Conservation (phyloP, 2,113 vertebrate species). For the Tonatia bakeri region DNA sequence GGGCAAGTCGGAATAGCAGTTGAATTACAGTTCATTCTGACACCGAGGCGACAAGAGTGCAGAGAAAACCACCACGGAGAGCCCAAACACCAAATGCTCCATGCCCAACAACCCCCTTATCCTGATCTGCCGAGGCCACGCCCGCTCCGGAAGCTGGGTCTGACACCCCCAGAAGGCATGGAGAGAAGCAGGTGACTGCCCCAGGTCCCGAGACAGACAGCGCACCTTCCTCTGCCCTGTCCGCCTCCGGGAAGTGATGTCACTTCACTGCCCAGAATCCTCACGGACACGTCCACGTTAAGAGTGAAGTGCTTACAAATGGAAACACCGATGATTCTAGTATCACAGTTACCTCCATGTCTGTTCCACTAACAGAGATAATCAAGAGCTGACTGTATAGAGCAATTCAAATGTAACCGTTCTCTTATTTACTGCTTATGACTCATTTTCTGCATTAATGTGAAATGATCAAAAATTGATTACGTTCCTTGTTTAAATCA, state of each 20-base stretch:
- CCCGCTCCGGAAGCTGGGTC: neutral
- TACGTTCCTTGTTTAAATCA: slow-evolving; percentile 13
- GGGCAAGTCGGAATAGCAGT: neutral
- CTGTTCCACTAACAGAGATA: slow-evolving; percentile 45
- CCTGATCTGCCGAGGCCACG: neutral
- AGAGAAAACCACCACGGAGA: neutral
- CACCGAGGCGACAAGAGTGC: neutral
- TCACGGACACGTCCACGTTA: neutral
- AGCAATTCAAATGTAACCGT: slow-evolving; percentile 24
- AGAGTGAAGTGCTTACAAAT: neutral
- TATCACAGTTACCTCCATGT: neutral
- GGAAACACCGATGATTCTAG: neutral
- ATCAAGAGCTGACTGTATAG: slow-evolving; percentile 71
- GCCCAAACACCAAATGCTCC: neutral
- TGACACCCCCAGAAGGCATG: neutral
- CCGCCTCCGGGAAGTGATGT: neutral
- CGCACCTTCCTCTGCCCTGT: neutral
- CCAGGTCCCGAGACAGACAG: neutral
- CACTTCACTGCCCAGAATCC: neutral
- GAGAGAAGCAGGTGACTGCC: neutral
- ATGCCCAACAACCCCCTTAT: neutral
- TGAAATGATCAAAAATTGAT: slow-evolving; percentile 10
- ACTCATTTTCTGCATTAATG: slow-evolving; percentile 47
- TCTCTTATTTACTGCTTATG: neutral
- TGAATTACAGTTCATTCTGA: neutral